These are phyloP conservation scores for Aleiodes sp. DNA, from an alignment of 1,140 invertebrate species.

Conservation along the genomic window DNA sequence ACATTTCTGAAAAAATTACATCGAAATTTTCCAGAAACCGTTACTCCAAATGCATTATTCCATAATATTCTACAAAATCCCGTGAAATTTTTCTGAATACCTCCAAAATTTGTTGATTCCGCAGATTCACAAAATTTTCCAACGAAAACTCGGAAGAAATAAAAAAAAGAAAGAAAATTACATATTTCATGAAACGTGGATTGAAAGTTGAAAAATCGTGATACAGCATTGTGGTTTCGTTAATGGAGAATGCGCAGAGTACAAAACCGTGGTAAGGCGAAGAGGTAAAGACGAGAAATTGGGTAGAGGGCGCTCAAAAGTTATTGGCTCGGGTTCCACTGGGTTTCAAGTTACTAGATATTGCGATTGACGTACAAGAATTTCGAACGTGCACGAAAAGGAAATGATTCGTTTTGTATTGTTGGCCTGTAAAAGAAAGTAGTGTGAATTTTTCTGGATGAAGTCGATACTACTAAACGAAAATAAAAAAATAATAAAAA, in stretches of 20 bases:
- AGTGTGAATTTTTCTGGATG: not conserved
- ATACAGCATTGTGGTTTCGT: not conserved
- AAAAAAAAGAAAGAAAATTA: not conserved
- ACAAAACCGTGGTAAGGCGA: slow-evolving; percentile 14
- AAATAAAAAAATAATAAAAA: too few species aligned
- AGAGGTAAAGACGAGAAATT: not conserved
- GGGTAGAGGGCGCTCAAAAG: slow-evolving; percentile 10
- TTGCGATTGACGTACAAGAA: not conserved
- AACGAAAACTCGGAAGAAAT: too few species aligned
- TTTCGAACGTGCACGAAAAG: slow-evolving; percentile 3
- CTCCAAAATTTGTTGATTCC: too few species aligned
- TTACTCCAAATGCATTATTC: too few species aligned
- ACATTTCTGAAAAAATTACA: too few species aligned
- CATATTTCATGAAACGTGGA: slow-evolving; percentile 9
- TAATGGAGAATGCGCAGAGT: not conserved
- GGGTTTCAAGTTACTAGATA: slow-evolving; percentile 21
- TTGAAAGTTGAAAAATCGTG: slow-evolving; percentile 1
- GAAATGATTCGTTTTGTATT: not conserved
- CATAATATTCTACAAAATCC: too few species aligned
- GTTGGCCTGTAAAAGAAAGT: not conserved
- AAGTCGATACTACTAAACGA: slow-evolving; percentile 2
- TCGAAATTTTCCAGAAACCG: too few species aligned
- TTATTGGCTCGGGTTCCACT: slow-evolving; percentile 35
- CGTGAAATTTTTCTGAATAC: too few species aligned
- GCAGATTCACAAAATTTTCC: not conserved